Base-by-base conservation (phyloP, 2,797 vertebrate species). In the Enoplosus armatus region DNA sequence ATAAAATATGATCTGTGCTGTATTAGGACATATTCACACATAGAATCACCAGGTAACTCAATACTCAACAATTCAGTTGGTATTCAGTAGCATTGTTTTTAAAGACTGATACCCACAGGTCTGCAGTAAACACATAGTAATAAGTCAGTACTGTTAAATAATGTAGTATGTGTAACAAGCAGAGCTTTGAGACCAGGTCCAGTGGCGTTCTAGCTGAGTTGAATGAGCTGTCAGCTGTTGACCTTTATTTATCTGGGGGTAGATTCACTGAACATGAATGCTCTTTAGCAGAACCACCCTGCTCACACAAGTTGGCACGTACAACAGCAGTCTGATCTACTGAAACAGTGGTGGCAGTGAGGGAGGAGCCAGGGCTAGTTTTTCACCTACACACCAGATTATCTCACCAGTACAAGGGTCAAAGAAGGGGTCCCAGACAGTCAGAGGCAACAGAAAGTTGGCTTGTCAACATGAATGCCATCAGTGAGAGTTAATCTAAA, bases 91-190 rank as follows among this genome's bases (percentile, higher is more conserved):
- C n/a, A 41, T 15, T 41, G 39, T 37, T 24, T 15, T 5, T 51
- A 26, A 26, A 51, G n/a, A 14, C 14, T 43, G 16, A 43, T 18
- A 18, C 41, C 6, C 22, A 22, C 31, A 51, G 63, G 31, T 51
- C 35, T 2, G 22, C 14, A 68, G 66, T 31, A 6, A 33, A 69
- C 39, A 18, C 45, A 37, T 7, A 24, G 33, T 24, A 24, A 45
- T 8, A 60, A 39, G 3, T 61, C 56, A 61, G 5, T 61, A 22
- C 47, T 76, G n/a, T 54, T 53, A 43, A 68, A 72, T 53, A 33
- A 51, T 53, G 8, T 11, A 47, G 47, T 6, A 16, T 18, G 6
- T 67, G 43, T 33, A 50, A 26, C 7, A 24, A 39, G 8, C 39
- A 35, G 61, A 65, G 53, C n/a, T 55, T 10, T 74, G 61, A 31